Evolutionary conservation across 2,113 vertebrate species (phyloP), one percentile per base, ranked within the genome.

Genomic region (Epinephelus fuscoguttatus): DNA sequence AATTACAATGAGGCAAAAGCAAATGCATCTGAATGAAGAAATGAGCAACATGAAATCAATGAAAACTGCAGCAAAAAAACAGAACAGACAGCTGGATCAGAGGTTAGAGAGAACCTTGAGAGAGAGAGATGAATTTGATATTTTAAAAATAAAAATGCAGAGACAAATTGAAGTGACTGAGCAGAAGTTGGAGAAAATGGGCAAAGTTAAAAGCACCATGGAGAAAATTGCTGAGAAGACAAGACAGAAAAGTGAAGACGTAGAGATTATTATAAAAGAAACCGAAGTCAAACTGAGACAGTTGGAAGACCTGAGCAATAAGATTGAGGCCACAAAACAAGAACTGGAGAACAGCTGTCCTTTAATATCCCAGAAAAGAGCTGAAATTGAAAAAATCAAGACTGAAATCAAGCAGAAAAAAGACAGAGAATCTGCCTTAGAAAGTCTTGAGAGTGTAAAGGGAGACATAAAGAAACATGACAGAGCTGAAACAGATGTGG

Each of bases 101-200:
- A 87, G 53, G 21, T 49, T 86, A 15, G 84, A 92, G 18, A 85
- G 59, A 73, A 89, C 18, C 0, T 42, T 82, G 76, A 85, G 52
- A 81, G 88, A 90, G 30, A 89, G 80, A 80, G 86, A 89, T 6
- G 60, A 83, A 69, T 70, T 92, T 30, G 74, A 91, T 50, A 84
- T 91, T 12, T 64, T 89, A 2, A 89, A 89, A 78, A 70, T 88
- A 11, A 85, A 91, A 88, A 19, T 88, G 4, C 74, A 84, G 18
- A 84, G 23, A 63, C 68, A 86, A 76, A 74, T 21, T 42, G 60
- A 79, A 25, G 33, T 1, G 13, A 70, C 45, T 9, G 57, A 67
- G 6, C 30, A 78, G 53, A 85, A 75, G 9, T 19, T 84, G 7
- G 70, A 63, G n/a, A 81, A 82, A 74, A 78, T 87, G 10, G 14